Conservation (phyloP, 2,797 vertebrate species). For the Sebastes vulpes region DNA sequence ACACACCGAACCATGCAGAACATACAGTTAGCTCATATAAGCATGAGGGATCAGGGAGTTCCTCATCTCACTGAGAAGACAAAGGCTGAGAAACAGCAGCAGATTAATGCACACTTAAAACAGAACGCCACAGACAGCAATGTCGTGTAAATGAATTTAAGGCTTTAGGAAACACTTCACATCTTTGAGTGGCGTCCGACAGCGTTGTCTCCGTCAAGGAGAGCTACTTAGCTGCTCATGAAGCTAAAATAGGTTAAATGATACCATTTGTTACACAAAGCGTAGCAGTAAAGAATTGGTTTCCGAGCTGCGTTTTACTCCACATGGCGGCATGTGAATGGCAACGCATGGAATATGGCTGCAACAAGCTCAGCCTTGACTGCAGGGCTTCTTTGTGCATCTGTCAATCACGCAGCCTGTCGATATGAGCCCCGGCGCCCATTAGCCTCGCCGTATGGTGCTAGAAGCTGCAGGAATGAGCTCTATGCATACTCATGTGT, state of each 20-base stretch:
- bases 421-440: conserved; percentile 43
- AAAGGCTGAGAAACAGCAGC: neutral
- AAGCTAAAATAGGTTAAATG: conserved; percentile 48
- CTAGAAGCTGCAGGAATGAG: conserved; percentile 29
- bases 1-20: conserved; percentile 8
- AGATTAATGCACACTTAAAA: neutral
- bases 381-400: conserved; percentile 58
- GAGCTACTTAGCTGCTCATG: conserved; percentile 23
- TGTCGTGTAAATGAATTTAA: neutral
- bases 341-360: conserved; percentile 27
- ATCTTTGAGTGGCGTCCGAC: conserved; percentile 10
- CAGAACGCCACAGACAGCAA: neutral
- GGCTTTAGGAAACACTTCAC: conserved; percentile 31
- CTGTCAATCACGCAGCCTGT: conserved; percentile 64
- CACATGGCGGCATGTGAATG: conserved; percentile 38
- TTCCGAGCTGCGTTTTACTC: conserved; percentile 15
- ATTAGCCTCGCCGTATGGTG: conserved; percentile 61
- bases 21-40: neutral
- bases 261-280: conserved; percentile 38
- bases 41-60: conserved; percentile 2
- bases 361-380: conserved; percentile 29
- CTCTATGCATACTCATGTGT: conserved; percentile 26
- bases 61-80: neutral
- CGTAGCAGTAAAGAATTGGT: conserved; percentile 10
- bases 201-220: neutral